A percentile compares a stretch with the other conserved stretches of the same genome.
phyloP scores from a whole-genome alignment of 2,113 vertebrate species.

The Aptenodytes forsteri region DNA sequence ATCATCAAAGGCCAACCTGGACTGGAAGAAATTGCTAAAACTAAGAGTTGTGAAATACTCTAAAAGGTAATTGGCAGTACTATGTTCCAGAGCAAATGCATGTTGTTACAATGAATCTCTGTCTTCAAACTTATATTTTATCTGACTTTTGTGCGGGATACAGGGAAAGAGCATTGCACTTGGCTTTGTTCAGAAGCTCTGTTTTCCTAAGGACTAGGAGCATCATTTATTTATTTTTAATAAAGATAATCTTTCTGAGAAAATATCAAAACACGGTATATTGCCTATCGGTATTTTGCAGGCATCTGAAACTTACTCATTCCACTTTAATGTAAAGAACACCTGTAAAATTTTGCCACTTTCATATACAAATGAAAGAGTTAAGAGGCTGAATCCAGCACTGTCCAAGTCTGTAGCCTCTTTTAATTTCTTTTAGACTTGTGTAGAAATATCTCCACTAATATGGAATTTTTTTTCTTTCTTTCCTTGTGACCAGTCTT shows the following conservation, averaged over 20 bases:
- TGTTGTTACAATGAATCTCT: background rate
- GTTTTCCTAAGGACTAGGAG: background rate
- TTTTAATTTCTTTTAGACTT: background rate
- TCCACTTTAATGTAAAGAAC: background rate
- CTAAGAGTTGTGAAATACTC: background rate
- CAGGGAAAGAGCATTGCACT: background rate
- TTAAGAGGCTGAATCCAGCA: background rate
- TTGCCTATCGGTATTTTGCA: background rate
- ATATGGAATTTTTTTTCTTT: background rate
- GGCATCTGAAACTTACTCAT: background rate
- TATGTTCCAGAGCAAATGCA: background rate
- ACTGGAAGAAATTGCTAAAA: background rate
- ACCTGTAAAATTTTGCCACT: background rate
- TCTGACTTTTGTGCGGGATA: background rate
- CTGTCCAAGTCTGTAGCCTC: background rate
- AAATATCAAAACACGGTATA: background rate
- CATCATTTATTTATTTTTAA: background rate
- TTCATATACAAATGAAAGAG: background rate
- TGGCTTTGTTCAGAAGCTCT: background rate
- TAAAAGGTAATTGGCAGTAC: background rate
- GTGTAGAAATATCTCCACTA: background rate
- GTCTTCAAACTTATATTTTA: background rate
- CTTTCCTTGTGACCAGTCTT: background rate
- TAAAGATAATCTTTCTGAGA: background rate
- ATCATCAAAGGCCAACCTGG: background rate